Percentiles rank a stretch among this genome's conserved stretches.
phyloP scores from a whole-genome alignment of 92 coral and sea anemone species.

The Nematostella vectensis region DNA sequence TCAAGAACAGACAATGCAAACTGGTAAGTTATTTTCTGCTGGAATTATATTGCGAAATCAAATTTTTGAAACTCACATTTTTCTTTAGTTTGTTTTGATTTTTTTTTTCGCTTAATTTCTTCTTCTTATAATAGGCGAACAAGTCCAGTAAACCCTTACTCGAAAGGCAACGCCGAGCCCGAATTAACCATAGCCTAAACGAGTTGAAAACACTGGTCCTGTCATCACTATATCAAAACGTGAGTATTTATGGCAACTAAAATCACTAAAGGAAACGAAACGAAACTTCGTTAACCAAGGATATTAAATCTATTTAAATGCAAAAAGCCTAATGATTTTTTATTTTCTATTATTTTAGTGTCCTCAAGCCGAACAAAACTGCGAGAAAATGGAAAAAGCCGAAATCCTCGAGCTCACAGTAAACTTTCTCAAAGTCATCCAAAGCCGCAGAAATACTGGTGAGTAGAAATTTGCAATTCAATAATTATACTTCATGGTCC shows the following conservation, averaged over 20 bases:
- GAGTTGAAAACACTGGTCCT: slow-evolving; percentile 69
- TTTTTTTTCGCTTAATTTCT: too few relatives aligned
- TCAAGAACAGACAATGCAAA: slow-evolving; percentile 10
- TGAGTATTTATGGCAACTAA: slow-evolving; percentile 40
- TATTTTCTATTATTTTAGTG: slow-evolving; percentile 13
- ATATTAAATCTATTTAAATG: too few relatives aligned
- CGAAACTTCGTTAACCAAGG: too few relatives aligned
- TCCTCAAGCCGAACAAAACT: slow-evolving; percentile 59
- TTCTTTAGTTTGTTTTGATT: background rate
- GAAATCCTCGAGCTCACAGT: slow-evolving; percentile 94
- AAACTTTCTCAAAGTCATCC: slow-evolving; percentile 73
- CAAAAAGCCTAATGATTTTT: slow-evolving; percentile 3
- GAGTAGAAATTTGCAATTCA: slow-evolving; percentile 7
- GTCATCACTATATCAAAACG: slow-evolving; percentile 71
- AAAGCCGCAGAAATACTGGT: slow-evolving; percentile 45
- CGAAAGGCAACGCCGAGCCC: slow-evolving; percentile 82
- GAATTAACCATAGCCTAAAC: slow-evolving; percentile 75
- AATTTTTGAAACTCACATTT: too few relatives aligned
- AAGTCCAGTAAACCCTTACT: slow-evolving; percentile 74
- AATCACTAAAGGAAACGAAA: too few relatives aligned
- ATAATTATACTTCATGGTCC: slow-evolving; percentile 11
- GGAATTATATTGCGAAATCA: background rate
- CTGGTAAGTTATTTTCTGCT: slow-evolving; percentile 16
- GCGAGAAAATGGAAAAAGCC: slow-evolving; percentile 97
- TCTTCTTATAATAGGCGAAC: slow-evolving; percentile 19